Base-by-base conservation (phyloP, 2,113 vertebrate species). In the Aramus guarauna region DNA sequence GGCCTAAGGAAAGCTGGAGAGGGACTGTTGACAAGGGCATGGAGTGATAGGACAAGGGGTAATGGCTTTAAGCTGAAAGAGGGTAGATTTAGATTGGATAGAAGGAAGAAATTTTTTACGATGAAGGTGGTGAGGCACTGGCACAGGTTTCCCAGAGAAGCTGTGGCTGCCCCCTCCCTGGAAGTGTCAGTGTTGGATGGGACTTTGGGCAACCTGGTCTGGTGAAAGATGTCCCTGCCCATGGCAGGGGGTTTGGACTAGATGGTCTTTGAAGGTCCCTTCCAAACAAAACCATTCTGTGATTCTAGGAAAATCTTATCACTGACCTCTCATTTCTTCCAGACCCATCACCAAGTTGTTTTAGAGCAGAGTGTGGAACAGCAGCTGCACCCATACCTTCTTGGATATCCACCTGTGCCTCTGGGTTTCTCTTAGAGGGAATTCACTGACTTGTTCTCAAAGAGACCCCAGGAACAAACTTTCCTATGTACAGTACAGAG, bases 91-190 rank as follows among this genome's bases (percentile, higher is more conserved):
- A 74, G 22, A 24, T 1, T 55, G 8, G 47, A 63, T 2, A 36
- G 27, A 20, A 45, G 37, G 34, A 83, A 67, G 45, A 72, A 56
- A 5, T n/a, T 16, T 6, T 85, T 92, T 16, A 17, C 8, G 2
- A 18, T n/a, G 20, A 72, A 19, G n/a, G 11, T 60, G 53, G 11
- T 60, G 53, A 76, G 52, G 12, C 15, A 21, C 9, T n/a, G 24
- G 52, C 6, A 68, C 6, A 76, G 62, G n/a, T 9, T 9, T 5
- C 8, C 32, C 32, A 52, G 32, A 27, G 62, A 76, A n/a, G 8
- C 0, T 64, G 8, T 47, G 48, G 62, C 5, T 41, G 17, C 7
- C n/a, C 29, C 36, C 9, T 41, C 11, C 1, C 1, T 68, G 22
- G 26, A 5, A 55, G 11, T 18, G 41, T n/a, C 48, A 36, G 15